Evolutionary conservation across 2,113 vertebrate species (phyloP).

Genomic region (Apistogramma diplotaenia): DNA sequence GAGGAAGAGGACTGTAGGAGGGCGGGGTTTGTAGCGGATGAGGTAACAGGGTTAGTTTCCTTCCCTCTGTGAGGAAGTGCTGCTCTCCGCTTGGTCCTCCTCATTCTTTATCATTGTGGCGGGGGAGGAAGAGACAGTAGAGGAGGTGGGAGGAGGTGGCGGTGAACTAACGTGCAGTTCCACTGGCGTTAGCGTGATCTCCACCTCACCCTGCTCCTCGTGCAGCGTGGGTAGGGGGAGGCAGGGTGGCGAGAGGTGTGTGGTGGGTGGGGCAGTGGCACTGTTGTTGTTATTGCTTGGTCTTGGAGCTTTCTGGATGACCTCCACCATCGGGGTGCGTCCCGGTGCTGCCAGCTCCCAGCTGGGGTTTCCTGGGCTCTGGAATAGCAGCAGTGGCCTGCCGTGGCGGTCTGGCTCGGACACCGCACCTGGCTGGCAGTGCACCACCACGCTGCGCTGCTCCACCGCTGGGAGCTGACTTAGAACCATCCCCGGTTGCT

Average conservation of each 20-base stretch:
- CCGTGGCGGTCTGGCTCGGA: background rate
- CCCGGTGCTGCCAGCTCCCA: conserved; percentile 57
- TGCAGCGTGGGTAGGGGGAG: conserved; percentile 43
- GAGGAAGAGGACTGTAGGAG: background rate
- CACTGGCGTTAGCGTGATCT: conserved; percentile 68
- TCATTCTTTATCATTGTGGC: background rate
- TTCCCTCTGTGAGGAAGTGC: conserved; percentile 10
- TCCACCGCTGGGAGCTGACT: conserved; percentile 45
- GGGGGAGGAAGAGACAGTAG: background rate
- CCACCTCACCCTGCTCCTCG: conserved; percentile 64
- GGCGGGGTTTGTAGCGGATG: conserved; percentile 3
- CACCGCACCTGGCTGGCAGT: conserved; percentile 26
- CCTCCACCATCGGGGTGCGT: conserved; percentile 71
- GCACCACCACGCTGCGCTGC: conserved; percentile 58
- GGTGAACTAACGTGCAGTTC: conserved; percentile 23
- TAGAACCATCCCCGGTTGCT: conserved; percentile 53
- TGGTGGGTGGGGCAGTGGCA: background rate
- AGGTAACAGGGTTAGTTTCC: conserved; percentile 45
- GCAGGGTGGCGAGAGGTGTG: background rate
- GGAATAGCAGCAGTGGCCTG: conserved; percentile 61
- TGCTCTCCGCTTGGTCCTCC: background rate
- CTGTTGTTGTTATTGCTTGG: conserved; percentile 50
- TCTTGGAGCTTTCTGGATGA: conserved; percentile 75
- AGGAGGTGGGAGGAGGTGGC: background rate
- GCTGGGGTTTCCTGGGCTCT: conserved; percentile 19